A percentile compares a stretch with the other conserved stretches of the same genome.
Conservation (phyloP, 2,113 vertebrate genomes). For the Ceyx margarethae region DNA sequence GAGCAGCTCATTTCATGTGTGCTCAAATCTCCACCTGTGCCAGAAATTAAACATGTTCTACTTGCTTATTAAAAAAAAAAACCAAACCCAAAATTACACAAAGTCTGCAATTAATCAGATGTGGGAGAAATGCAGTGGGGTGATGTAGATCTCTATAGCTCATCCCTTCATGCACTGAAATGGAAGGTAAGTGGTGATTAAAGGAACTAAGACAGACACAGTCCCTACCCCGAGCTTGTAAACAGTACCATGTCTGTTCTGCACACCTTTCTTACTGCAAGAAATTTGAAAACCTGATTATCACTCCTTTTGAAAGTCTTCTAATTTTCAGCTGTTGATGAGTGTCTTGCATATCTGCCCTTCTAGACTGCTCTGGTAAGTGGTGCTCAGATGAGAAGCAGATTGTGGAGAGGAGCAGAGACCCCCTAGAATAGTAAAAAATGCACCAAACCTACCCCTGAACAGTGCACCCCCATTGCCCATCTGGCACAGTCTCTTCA, state of each 20-base stretch:
- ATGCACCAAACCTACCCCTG: constrained; percentile 76
- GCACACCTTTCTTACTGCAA: not conserved
- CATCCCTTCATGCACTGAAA: not conserved
- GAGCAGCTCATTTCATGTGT: not conserved
- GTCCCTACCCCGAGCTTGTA: accelerated
- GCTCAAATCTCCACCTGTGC: not conserved
- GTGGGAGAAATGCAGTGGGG: not conserved
- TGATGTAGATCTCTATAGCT: not conserved
- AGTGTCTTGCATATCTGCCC: not conserved
- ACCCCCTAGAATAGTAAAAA: constrained; percentile 74
- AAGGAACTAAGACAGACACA: not conserved
- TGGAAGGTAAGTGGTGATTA: not conserved
- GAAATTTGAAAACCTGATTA: not conserved
- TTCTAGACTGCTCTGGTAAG: not conserved
- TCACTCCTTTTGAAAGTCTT: not conserved
- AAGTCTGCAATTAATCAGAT: not conserved
- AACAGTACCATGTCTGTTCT: not conserved
- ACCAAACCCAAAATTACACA: not conserved
- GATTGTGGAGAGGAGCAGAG: constrained; percentile 64
- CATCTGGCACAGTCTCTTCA: constrained; percentile 77
- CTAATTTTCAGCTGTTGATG: constrained; percentile 9
- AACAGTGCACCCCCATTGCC: constrained; percentile 79
- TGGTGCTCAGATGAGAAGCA: not conserved
- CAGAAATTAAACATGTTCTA: not conserved
- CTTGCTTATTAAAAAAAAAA: not conserved